Conservation (phyloP, 2,888 invertebrate genomes). For the Synanthedon tipuliformis region DNA sequence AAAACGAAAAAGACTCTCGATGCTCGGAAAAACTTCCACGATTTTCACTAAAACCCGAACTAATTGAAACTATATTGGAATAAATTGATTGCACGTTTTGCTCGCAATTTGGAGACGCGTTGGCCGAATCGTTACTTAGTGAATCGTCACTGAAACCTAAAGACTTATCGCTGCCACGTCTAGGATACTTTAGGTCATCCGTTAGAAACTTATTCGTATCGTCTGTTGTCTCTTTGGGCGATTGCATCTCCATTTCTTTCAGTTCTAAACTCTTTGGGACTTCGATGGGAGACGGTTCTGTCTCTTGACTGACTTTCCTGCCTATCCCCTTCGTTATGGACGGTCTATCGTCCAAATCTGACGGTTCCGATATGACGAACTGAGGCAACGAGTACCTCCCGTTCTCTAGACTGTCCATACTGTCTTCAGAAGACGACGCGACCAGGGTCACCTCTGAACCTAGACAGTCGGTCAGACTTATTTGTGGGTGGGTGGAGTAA, state of each 20-base stretch:
- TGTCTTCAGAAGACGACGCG: slow-evolving; percentile 80
- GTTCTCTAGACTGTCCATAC: slow-evolving; percentile 76
- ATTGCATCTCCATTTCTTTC: slow-evolving; percentile 50
- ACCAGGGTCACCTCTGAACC: slow-evolving; percentile 86
- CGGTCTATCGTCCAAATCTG: slow-evolving; percentile 76
- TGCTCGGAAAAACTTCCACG: slow-evolving; percentile 63
- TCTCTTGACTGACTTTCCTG: slow-evolving; percentile 75
- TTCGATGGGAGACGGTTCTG: slow-evolving; percentile 39
- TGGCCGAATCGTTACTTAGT: slow-evolving; percentile 74
- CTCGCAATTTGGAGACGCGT: slow-evolving; percentile 67
- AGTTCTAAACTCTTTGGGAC: slow-evolving; percentile 14
- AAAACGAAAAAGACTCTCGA: slow-evolving; percentile 59
- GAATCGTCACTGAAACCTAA: slow-evolving; percentile 80
- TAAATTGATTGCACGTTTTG: slow-evolving; percentile 61
- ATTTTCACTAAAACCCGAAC: slow-evolving; percentile 72
- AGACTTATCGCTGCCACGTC: slow-evolving; percentile 77
- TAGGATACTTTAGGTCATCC: slow-evolving; percentile 58
- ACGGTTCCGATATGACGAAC: slow-evolving; percentile 80
- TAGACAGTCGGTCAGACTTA: slow-evolving; percentile 91
- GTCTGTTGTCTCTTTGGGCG: slow-evolving; percentile 36
- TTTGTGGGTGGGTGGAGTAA: slow-evolving; percentile 78
- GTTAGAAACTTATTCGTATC: slow-evolving; percentile 28
- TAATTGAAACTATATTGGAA: slow-evolving; percentile 67
- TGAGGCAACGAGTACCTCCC: slow-evolving; percentile 68
- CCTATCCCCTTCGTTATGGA: slow-evolving; percentile 85